phyloP scores from a whole-genome alignment of 2,797 vertebrate species.

The Ptychobarbus kaznakovi region DNA sequence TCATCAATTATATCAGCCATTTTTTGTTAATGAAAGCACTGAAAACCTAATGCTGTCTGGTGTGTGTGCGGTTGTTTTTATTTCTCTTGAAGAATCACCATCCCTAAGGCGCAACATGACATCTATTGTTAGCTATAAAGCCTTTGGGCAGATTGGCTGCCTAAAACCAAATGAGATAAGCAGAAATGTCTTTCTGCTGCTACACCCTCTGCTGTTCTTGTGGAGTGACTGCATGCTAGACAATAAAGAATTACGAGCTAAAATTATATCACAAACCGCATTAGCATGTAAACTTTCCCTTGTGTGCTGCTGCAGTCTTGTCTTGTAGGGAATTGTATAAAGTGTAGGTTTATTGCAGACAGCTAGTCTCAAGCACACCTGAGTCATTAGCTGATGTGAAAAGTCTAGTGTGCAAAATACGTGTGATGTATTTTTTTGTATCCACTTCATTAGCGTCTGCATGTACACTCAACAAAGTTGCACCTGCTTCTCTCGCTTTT shows the following conservation, averaged over 20 bases:
- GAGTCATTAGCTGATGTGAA: conserved; percentile 29
- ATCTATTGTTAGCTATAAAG: conserved; percentile 43
- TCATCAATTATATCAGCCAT: conserved; percentile 73
- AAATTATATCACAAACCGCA: conserved; percentile 10
- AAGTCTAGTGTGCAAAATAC: conserved; percentile 15
- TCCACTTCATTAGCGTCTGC: conserved; percentile 14
- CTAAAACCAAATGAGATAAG: conserved; percentile 43
- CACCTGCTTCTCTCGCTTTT: neutral
- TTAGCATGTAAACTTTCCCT: neutral
- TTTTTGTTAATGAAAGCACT: conserved; percentile 65
- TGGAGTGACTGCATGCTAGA: conserved; percentile 21
- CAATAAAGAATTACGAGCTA: conserved; percentile 17
- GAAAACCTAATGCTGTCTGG: conserved; percentile 65
- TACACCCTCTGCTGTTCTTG: conserved; percentile 52
- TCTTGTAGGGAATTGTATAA: neutral
- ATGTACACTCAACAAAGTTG: conserved; percentile 24
- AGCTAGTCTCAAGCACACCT: conserved; percentile 1
- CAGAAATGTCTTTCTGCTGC: conserved; percentile 36
- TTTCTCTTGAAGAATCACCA: conserved; percentile 60
- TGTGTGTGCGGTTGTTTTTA: conserved; percentile 46
- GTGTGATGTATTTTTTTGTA: neutral
- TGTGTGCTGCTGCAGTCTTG: conserved; percentile 7
- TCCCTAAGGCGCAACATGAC: conserved; percentile 58
- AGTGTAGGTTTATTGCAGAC: conserved; percentile 9
- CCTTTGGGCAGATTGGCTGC: conserved; percentile 39